Percentiles rank a stretch among this genome's conserved stretches.
Evolutionary conservation across 2,888 invertebrate species (phyloP).

Genomic region (Scaeva pyrastri): DNA sequence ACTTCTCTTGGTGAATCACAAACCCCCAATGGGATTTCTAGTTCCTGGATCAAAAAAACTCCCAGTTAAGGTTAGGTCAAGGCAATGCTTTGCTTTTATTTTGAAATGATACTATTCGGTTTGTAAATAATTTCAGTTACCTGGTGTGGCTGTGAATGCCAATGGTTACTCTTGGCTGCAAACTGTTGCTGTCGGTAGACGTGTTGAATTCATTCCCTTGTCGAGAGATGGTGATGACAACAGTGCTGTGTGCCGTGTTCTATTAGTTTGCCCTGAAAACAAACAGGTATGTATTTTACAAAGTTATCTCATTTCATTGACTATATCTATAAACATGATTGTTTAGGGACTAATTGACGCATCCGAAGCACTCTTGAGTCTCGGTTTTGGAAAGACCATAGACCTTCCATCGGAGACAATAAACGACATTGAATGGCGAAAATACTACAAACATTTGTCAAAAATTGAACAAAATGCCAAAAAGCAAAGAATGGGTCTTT

Average conservation of each 20-base stretch:
- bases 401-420: constrained; percentile 68
- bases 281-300: constrained; percentile 77
- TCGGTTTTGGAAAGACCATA: constrained; percentile 81
- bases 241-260: constrained; percentile 84
- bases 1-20: constrained; percentile 59
- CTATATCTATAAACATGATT: neutral
- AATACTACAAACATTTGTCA: constrained; percentile 81
- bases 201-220: constrained; percentile 84
- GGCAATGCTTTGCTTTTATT: neutral
- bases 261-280: constrained; percentile 81
- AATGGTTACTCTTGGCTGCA: constrained; percentile 85
- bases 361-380: constrained; percentile 81
- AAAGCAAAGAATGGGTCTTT: constrained; percentile 72
- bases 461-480: constrained; percentile 79
- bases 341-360: constrained; percentile 79
- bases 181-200: constrained; percentile 83
- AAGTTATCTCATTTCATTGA: neutral
- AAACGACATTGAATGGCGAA: constrained; percentile 69
- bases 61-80: constrained; percentile 52
- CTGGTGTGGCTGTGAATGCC: constrained; percentile 81
- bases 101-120: neutral
- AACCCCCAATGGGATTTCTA: constrained; percentile 58
- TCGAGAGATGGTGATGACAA: constrained; percentile 80
- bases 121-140: constrained; percentile 77
- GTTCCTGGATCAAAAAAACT: constrained; percentile 42